phyloP scores from a whole-genome alignment of 2,113 vertebrate genomes.

The Narcine bancroftii region DNA sequence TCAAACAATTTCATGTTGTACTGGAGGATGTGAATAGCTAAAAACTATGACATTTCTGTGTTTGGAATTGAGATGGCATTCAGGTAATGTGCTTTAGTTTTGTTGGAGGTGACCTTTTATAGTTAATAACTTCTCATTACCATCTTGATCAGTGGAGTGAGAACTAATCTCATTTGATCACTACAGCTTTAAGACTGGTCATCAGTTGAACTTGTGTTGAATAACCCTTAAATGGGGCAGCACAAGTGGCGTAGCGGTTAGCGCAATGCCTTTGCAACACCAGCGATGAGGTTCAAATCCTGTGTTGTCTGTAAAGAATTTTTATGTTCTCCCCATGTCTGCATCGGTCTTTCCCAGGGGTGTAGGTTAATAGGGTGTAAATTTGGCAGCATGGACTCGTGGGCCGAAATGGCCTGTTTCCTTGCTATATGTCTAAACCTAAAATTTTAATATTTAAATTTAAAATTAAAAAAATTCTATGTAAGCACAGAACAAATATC shows the following conservation, averaged over 20 bases:
- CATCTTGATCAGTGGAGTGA: background rate
- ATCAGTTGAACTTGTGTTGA: background rate
- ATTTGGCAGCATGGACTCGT: too few relatives aligned
- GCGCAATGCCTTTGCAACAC: too few relatives aligned
- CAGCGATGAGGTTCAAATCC: too few relatives aligned
- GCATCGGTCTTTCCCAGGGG: too few relatives aligned
- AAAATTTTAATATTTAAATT: too few relatives aligned
- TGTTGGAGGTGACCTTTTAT: background rate
- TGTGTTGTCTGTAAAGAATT: too few relatives aligned
- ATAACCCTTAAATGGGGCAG: background rate
- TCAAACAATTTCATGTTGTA: background rate
- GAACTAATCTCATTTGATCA: background rate
- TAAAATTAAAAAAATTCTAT: too few relatives aligned
- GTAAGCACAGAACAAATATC: background rate
- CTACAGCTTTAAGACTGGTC: background rate
- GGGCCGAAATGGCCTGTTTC: too few relatives aligned
- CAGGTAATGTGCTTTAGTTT: background rate
- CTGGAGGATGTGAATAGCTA: background rate
- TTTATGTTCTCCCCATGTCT: too few relatives aligned
- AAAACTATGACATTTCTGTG: background rate
- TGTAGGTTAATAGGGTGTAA: too few relatives aligned
- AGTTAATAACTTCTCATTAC: background rate
- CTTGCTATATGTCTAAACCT: too few relatives aligned
- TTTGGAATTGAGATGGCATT: background rate
- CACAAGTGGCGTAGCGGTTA: too few relatives aligned